Percentiles rank a stretch among this genome's conserved stretches.
These are phyloP conservation scores for Centropus unirufus DNA, from an alignment of 2,113 vertebrate genomes.

Conservation along the genomic window DNA sequence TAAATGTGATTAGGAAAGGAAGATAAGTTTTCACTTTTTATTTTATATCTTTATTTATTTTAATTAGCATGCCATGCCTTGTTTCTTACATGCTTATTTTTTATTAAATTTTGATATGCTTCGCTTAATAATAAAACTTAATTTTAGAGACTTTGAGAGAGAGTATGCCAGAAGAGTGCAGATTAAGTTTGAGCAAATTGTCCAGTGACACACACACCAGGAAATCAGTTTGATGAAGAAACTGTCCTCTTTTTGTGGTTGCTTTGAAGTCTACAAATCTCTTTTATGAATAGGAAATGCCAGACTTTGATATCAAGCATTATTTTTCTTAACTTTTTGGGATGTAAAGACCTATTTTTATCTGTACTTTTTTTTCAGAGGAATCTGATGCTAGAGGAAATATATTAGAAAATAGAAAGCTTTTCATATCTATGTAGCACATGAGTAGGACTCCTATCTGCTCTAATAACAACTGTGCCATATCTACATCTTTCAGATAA, in stretches of 20 bases:
- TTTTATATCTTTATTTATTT: neutral
- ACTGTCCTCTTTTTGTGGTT: neutral
- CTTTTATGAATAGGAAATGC: neutral
- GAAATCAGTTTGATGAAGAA: neutral
- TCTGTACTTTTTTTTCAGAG: neutral
- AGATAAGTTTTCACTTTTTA: neutral
- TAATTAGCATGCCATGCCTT: fast-evolving
- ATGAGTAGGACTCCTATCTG: neutral
- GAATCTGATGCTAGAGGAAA: neutral
- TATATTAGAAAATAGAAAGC: neutral
- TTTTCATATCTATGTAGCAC: neutral
- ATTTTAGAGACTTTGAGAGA: neutral
- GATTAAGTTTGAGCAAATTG: neutral
- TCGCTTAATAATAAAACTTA: neutral
- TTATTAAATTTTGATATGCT: neutral
- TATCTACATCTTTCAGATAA: neutral
- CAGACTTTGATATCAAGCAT: neutral
- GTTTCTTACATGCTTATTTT: neutral
- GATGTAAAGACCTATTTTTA: neutral
- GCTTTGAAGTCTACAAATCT: neutral
- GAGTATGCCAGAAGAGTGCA: neutral
- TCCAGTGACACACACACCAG: neutral
- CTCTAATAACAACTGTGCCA: neutral
- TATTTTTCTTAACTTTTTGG: neutral
- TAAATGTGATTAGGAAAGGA: neutral